A percentile compares a stretch with the other conserved stretches of the same genome.
Conservation (phyloP, 2,113 vertebrate genomes). For the Murina feae region DNA sequence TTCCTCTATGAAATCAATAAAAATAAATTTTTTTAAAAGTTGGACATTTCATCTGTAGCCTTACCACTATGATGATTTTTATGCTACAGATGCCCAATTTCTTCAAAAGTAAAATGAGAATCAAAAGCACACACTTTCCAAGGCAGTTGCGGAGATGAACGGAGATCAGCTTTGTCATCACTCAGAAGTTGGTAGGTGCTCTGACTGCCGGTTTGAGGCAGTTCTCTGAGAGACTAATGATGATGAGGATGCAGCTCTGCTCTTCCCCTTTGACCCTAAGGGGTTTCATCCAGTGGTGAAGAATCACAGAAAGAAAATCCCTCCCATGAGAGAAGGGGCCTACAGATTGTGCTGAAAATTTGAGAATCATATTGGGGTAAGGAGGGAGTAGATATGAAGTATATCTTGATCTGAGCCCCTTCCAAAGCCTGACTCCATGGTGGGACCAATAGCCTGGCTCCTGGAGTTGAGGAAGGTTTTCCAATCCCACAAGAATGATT, state of each 20-base stretch:
- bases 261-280: not conserved
- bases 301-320: not conserved
- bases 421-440: not conserved
- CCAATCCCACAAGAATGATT: slow-evolving; percentile 60
- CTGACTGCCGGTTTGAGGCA: not conserved
- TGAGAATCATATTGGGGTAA: not conserved
- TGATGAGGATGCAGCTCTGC: not conserved
- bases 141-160: not conserved
- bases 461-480: slow-evolving; percentile 34
- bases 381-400: not conserved
- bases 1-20: too few species aligned
- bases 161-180: not conserved
- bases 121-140: not conserved
- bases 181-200: not conserved
- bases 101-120: slow-evolving; percentile 29
- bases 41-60: not conserved
- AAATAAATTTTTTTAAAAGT: not conserved
- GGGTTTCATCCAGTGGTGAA: not conserved
- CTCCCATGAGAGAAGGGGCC: not conserved
- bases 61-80: not conserved
- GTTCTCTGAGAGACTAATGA: not conserved
- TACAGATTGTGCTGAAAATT: not conserved
- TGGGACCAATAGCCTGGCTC: not conserved
- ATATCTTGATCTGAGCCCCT: not conserved
- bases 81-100: not conserved